A percentile compares a stretch with the other conserved stretches of the same genome.
Evolutionary conservation across 2,113 vertebrate genomes (phyloP).

Genomic region (Cavia aperea): DNA sequence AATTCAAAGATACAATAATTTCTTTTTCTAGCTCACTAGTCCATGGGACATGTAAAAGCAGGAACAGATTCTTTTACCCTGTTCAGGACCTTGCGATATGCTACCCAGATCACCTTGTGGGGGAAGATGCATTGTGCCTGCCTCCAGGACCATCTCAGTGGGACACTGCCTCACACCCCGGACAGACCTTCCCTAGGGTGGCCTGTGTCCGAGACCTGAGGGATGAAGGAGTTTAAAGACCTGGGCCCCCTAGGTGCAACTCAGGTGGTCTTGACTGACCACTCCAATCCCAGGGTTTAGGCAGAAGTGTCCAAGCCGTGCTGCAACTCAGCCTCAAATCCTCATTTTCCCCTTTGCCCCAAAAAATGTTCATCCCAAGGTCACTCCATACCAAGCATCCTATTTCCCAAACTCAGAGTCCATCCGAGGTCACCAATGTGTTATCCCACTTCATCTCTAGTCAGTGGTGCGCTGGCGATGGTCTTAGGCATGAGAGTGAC

Average conservation of each 20-base stretch:
- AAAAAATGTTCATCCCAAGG: neutral
- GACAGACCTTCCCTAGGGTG: neutral
- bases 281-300: neutral
- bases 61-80: neutral
- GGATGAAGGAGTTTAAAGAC: neutral
- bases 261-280: neutral
- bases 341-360: neutral
- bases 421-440: neutral
- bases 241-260: neutral
- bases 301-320: neutral
- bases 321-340: neutral
- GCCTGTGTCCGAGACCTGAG: neutral
- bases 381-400: neutral
- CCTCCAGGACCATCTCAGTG: neutral
- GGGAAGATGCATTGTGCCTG: neutral
- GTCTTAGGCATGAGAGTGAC: rapidly evolving
- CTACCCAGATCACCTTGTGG: neutral
- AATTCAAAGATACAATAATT: neutral
- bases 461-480: rapidly evolving
- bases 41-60: neutral
- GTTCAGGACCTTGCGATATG: neutral
- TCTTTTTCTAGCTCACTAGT: neutral
- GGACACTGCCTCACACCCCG: neutral
- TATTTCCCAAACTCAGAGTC: neutral
- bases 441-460: neutral